Evolutionary conservation across 2,797 vertebrate genomes (phyloP).

Genomic region (Acanthurus tractus): DNA sequence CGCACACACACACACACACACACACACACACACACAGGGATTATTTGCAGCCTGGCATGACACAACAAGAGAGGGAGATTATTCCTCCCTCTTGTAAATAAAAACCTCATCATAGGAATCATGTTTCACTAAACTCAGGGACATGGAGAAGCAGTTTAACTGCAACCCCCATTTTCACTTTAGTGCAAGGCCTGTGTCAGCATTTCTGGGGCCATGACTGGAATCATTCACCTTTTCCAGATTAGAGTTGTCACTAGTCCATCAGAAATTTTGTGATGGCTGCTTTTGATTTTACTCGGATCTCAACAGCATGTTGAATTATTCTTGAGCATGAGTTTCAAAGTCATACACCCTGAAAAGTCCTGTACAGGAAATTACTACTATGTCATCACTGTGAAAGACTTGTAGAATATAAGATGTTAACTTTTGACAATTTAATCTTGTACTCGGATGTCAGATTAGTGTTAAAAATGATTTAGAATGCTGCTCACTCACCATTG

Average conservation of each 20-base stretch:
- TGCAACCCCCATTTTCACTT: background rate
- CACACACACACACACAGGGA: conserved; percentile 30
- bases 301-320: background rate
- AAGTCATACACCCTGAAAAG: no score
- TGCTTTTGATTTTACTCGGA: background rate
- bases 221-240: background rate
- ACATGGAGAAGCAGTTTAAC: conserved; percentile 36
- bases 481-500: no score
- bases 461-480: no score
- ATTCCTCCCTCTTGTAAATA: conserved; percentile 65
- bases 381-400: no score
- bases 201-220: no score
- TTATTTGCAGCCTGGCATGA: conserved; percentile 67
- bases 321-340: background rate
- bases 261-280: background rate
- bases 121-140: conserved; percentile 48
- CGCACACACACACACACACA: conserved; percentile 1
- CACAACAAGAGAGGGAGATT: conserved; percentile 71
- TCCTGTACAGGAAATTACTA: no score
- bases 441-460: no score
- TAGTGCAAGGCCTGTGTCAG: background rate
- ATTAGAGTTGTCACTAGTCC: background rate
- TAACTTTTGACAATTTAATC: no score
- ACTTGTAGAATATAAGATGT: no score
- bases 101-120: conserved; percentile 65